phyloP scores from a whole-genome alignment of 2,113 vertebrate genomes.

The Columba janthina region DNA sequence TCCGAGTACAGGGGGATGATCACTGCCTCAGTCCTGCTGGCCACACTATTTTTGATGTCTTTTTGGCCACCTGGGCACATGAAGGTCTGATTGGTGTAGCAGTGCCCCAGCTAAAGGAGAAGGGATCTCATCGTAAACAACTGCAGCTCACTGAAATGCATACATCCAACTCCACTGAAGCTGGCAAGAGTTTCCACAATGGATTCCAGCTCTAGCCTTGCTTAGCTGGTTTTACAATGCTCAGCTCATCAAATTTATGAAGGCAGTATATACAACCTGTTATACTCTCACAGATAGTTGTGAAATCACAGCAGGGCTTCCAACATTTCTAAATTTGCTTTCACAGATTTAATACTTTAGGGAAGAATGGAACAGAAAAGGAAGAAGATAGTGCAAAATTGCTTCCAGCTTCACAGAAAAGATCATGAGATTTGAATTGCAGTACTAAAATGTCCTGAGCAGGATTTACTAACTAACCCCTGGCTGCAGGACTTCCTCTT shows the following conservation, averaged over 20 bases:
- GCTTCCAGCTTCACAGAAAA: background rate
- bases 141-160: background rate
- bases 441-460: background rate
- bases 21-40: no score
- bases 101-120: background rate
- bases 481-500: conserved; percentile 8
- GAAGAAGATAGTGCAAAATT: background rate
- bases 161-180: background rate
- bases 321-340: background rate
- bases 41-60: no score
- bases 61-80: no score
- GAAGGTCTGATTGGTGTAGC: background rate
- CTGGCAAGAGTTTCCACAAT: background rate
- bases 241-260: background rate
- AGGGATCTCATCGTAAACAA: background rate
- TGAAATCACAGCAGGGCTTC: background rate
- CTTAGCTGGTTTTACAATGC: background rate
- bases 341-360: background rate
- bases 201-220: background rate
- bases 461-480: background rate
- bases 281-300: background rate
- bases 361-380: background rate
- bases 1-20: no score
- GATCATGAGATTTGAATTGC: background rate
- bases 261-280: background rate